phyloP scores from a whole-genome alignment of 2,113 vertebrate genomes.

The Neolamprologus tretocephalus region DNA sequence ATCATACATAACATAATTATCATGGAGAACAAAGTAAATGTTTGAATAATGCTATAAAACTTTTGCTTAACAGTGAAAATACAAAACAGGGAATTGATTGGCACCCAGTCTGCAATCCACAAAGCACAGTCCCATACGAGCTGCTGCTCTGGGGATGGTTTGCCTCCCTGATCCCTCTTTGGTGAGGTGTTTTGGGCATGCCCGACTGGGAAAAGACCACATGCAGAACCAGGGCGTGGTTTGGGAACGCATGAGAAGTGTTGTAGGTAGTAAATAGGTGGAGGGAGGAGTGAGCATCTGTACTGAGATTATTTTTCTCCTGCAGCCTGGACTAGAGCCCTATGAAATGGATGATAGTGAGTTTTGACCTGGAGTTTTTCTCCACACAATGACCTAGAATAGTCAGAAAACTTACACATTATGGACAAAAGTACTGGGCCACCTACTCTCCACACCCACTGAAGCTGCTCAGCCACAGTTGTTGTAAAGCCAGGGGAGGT shows the following conservation, averaged over 20 bases:
- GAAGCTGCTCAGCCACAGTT: not conserved
- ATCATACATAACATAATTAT: accelerated
- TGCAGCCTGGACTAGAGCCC: not conserved
- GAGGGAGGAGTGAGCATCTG: not conserved
- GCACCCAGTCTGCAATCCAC: not conserved
- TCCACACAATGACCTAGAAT: not conserved
- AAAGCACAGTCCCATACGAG: not conserved
- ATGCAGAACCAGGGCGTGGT: accelerated
- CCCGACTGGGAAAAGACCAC: not conserved
- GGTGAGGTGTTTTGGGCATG: not conserved
- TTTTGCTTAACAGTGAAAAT: accelerated
- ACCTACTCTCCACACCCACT: not conserved
- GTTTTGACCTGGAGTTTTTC: not conserved
- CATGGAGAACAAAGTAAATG: not conserved
- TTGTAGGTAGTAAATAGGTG: not conserved
- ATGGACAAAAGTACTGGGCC: not conserved
- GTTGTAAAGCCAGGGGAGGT: not conserved
- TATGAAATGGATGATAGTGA: not conserved
- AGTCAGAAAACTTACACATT: not conserved
- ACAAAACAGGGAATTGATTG: not conserved
- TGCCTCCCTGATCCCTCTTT: not conserved
- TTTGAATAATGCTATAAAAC: not conserved
- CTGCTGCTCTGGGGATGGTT: not conserved
- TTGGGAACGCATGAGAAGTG: not conserved
- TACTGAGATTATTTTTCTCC: not conserved